These are phyloP conservation scores for Drosophila sturtevanti DNA, from an alignment of 1,140 invertebrate species.

Conservation along the genomic window DNA sequence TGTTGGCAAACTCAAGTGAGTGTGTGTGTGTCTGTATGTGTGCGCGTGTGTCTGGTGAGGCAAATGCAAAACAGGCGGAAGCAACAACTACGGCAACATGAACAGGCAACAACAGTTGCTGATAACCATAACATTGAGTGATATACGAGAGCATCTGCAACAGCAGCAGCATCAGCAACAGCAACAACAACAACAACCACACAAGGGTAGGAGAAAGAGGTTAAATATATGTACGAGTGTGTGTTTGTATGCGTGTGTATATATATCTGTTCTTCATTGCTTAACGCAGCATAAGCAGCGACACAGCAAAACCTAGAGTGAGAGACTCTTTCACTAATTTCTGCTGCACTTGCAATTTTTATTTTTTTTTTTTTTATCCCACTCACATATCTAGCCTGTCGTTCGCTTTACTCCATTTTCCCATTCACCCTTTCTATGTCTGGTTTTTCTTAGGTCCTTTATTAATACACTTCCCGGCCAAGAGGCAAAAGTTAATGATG, in stretches of 20 bases:
- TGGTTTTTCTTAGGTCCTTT: background rate
- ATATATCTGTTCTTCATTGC: slow-evolving; percentile 57
- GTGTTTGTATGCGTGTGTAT: slow-evolving; percentile 21
- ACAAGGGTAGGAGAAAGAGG: too few relatives aligned
- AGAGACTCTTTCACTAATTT: slow-evolving; percentile 59
- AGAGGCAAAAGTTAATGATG: slow-evolving; percentile 21
- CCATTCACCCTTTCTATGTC: background rate
- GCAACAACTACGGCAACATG: slow-evolving; percentile 38
- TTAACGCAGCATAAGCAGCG: slow-evolving; percentile 75
- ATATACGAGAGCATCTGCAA: slow-evolving; percentile 56
- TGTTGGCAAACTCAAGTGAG: slow-evolving; percentile 75
- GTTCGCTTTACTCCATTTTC: background rate
- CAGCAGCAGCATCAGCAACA: background rate
- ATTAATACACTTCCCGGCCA: slow-evolving; percentile 8
- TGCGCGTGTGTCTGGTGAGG: slow-evolving; percentile 46
- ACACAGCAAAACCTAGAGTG: slow-evolving; percentile 33
- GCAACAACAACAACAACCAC: too few relatives aligned
- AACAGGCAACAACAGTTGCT: slow-evolving; percentile 68
- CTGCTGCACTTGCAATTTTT: slow-evolving; percentile 69
- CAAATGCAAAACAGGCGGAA: slow-evolving; percentile 41
- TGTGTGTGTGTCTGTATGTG: slow-evolving; percentile 24
- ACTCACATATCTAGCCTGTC: slow-evolving; percentile 23
- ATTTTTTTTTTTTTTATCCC: slow-evolving; percentile 42
- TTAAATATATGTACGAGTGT: slow-evolving; percentile 20
- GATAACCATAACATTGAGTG: slow-evolving; percentile 80